Evolutionary conservation across 2,888 invertebrate species (phyloP).

Genomic region (Ferrisia virgata): DNA sequence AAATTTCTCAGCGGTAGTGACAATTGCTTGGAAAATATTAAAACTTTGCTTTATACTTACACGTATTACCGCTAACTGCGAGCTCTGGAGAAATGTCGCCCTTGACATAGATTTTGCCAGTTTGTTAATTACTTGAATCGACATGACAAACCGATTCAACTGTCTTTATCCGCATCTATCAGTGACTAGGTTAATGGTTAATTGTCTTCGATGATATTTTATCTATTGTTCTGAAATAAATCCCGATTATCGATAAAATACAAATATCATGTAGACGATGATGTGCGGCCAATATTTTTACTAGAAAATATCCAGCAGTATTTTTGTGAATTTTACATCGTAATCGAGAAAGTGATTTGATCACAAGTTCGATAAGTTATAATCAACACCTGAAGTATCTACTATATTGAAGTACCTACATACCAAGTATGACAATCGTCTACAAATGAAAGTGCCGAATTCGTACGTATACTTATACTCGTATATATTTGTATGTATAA

Average conservation of each 20-base stretch:
- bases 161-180: neutral
- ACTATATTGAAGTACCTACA: neutral
- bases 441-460: neutral
- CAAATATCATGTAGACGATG: neutral
- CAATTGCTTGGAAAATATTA: slow-evolving; percentile 6
- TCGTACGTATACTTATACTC: neutral
- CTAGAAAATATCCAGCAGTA: neutral
- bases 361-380: neutral
- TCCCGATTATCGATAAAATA: neutral
- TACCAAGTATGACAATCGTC: no score
- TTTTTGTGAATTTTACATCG: neutral
- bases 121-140: neutral
- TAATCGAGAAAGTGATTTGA: neutral
- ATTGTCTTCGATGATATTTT: neutral
- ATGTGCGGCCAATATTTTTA: no score
- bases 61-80: neutral
- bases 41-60: neutral
- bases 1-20: neutral
- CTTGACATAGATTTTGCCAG: neutral
- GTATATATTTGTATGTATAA: no score
- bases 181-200: neutral
- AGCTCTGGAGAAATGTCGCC: slow-evolving; percentile 1
- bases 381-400: neutral
- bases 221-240: neutral
- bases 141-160: neutral